Conservation (phyloP, 92 coral and sea anemone species). For the Ricordea florida region DNA sequence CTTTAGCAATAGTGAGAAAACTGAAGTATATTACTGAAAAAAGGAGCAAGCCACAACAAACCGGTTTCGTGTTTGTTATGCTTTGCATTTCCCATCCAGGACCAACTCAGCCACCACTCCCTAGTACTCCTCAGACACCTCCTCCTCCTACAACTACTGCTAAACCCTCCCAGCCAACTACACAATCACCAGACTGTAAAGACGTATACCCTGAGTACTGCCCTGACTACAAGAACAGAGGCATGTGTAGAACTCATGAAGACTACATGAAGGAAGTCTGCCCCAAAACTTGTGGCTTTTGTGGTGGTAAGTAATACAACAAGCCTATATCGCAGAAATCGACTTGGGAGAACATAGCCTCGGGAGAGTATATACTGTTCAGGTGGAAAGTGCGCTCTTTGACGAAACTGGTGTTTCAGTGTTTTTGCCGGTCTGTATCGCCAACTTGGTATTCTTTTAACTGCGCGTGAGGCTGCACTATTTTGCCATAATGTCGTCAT, state of each 20-base stretch:
- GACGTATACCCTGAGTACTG: slow-evolving; percentile 70
- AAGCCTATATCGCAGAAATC: neutral
- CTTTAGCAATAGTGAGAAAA: too few species aligned
- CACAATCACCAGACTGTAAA: slow-evolving; percentile 47
- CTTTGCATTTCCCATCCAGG: too few species aligned
- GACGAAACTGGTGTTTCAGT: neutral
- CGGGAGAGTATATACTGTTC: too few species aligned
- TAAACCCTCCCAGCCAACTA: slow-evolving; percentile 46
- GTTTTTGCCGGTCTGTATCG: too few species aligned
- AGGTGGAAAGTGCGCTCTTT: too few species aligned
- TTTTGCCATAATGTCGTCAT: too few species aligned
- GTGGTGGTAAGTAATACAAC: slow-evolving; percentile 34
- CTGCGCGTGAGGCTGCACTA: too few species aligned
- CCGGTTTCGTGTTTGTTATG: too few species aligned
- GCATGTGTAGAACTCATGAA: slow-evolving; percentile 56
- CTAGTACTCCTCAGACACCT: slow-evolving; percentile 18
- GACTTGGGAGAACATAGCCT: too few species aligned
- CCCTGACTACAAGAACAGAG: slow-evolving; percentile 58
- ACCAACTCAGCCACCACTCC: neutral
- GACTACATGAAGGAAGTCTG: slow-evolving; percentile 71
- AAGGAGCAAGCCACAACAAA: too few species aligned
- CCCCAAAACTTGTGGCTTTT: slow-evolving; percentile 59
- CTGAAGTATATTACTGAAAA: too few species aligned
- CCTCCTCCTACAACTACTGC: slow-evolving; percentile 43
- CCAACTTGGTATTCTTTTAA: too few species aligned